Conservation (phyloP, 2,113 vertebrate genomes). For the Cervus canadensis region DNA sequence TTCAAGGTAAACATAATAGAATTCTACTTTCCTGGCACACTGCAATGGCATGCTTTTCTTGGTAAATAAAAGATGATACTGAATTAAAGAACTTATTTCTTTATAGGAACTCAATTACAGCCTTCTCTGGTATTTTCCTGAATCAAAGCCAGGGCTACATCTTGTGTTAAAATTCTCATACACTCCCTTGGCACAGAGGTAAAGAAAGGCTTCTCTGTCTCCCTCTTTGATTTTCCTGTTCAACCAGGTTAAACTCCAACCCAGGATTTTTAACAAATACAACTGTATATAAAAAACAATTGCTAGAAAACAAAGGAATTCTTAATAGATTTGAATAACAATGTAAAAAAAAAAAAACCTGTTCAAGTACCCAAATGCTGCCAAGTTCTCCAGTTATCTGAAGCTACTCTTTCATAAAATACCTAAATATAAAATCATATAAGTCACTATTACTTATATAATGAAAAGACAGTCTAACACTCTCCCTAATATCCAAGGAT, state of each 20-base stretch:
- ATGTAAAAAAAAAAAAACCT: background rate
- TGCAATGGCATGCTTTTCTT: background rate
- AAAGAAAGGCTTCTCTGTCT: background rate
- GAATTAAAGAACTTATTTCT: conserved; percentile 28
- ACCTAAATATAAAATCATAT: background rate
- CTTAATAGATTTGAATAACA: background rate
- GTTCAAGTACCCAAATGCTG: background rate
- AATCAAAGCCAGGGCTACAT: background rate
- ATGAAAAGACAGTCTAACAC: background rate
- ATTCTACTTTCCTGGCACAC: background rate
- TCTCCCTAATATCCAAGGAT: background rate
- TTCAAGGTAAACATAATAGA: conserved; percentile 36
- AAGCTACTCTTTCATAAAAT: background rate
- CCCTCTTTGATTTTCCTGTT: conserved; percentile 29
- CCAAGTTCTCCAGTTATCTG: background rate
- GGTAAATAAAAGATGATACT: conserved; percentile 32
- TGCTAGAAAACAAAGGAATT: background rate
- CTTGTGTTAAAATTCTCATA: conserved; percentile 37
- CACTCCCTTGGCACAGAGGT: background rate
- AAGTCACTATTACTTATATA: background rate
- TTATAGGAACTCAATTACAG: conserved; percentile 27
- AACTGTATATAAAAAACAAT: background rate
- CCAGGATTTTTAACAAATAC: background rate
- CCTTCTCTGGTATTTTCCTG: conserved; percentile 5
- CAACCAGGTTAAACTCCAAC: conserved; percentile 1